phyloP scores from a whole-genome alignment of 2,888 invertebrate genomes.

The Dromius quadrimaculatus region DNA sequence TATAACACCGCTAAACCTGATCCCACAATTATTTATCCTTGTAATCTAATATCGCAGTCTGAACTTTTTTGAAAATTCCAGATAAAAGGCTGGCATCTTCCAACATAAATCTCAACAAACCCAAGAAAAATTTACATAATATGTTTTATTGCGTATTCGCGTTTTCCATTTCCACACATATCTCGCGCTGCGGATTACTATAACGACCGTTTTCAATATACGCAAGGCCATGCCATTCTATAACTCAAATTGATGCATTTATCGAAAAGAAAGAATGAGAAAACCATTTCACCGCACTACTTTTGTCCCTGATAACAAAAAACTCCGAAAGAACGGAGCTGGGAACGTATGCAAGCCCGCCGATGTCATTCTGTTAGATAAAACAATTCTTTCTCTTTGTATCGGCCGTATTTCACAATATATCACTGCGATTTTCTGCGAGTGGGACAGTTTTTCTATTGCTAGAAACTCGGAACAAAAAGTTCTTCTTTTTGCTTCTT shows the following conservation, averaged over 20 bases:
- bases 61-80: constrained; percentile 36
- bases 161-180: constrained; percentile 41
- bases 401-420: constrained; percentile 34
- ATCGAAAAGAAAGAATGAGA: constrained; percentile 46
- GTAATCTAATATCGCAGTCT: constrained; percentile 30
- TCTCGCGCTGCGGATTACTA: constrained; percentile 40
- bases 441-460: constrained; percentile 45
- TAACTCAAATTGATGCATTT: constrained; percentile 51
- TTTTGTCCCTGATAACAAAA: constrained; percentile 44
- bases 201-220: constrained; percentile 51
- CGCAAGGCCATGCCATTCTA: constrained; percentile 43
- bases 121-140: constrained; percentile 46
- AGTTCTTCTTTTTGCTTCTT: not conserved
- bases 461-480: constrained; percentile 4
- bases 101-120: constrained; percentile 48
- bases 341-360: constrained; percentile 20
- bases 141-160: constrained; percentile 49
- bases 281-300: constrained; percentile 41
- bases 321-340: constrained; percentile 6
- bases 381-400: constrained; percentile 43
- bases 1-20: constrained; percentile 23
- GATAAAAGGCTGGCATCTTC: constrained; percentile 37
- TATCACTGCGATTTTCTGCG: constrained; percentile 16
- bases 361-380: constrained; percentile 40
- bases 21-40: constrained; percentile 37